phyloP scores from a whole-genome alignment of 2,113 vertebrate genomes.

The Alexandromys fortis region DNA sequence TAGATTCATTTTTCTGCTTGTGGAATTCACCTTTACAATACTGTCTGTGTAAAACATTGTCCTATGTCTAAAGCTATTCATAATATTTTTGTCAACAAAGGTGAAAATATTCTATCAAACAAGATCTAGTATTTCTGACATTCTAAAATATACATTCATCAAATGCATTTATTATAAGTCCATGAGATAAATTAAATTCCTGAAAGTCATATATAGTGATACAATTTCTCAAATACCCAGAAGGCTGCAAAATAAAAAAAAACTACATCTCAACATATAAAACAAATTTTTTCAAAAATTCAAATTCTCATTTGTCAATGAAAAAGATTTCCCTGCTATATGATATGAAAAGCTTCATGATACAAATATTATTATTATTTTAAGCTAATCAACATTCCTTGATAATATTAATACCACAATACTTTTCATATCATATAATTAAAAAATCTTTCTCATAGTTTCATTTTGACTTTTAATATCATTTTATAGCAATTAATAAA shows the following conservation, averaged over 20 bases:
- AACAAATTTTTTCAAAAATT: background rate
- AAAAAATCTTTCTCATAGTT: background rate
- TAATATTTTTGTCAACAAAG: background rate
- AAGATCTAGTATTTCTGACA: slow-evolving; percentile 17
- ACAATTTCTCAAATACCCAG: background rate
- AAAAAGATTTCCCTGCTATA: background rate
- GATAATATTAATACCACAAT: no score
- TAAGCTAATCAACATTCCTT: background rate
- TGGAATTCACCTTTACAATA: background rate
- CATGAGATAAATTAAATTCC: background rate
- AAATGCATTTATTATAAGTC: background rate
- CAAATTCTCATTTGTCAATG: background rate
- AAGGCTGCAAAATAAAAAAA: background rate
- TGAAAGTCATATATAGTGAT: background rate
- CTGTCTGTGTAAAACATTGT: background rate
- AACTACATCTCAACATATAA: background rate
- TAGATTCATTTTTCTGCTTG: background rate
- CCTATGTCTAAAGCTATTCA: background rate
- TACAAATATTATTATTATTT: background rate
- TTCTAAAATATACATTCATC: slow-evolving; percentile 16
- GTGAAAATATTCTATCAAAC: background rate
- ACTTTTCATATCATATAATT: no score
- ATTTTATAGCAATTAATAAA: background rate
- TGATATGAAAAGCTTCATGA: background rate
- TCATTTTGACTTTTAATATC: background rate